These are phyloP conservation scores for Cephalotes varians DNA, from an alignment of 2,888 invertebrate genomes.

Conservation along the genomic window DNA sequence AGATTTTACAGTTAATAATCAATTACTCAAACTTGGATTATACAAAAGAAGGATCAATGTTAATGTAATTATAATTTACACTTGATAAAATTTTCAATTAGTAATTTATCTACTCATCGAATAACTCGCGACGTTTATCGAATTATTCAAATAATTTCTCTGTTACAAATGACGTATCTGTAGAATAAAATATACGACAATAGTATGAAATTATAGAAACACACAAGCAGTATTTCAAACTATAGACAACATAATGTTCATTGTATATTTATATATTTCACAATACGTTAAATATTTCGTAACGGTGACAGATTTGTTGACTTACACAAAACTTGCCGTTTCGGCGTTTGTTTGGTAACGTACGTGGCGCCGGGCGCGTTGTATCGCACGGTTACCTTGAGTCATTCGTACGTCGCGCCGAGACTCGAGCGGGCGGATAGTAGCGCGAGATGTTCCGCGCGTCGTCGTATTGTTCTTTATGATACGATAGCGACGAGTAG, in stretches of 20 bases:
- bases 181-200: background rate
- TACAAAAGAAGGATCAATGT: background rate
- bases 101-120: background rate
- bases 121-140: background rate
- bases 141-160: background rate
- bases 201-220: background rate
- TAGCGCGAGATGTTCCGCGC: background rate
- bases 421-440: background rate
- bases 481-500: background rate
- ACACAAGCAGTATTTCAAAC: background rate
- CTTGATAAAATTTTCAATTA: slow-evolving; percentile 16
- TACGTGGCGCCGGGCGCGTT: background rate
- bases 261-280: background rate
- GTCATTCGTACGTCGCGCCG: background rate
- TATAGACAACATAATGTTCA: background rate
- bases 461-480: background rate
- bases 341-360: background rate
- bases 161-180: background rate
- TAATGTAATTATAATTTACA: slow-evolving; percentile 11
- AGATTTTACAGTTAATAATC: slow-evolving; percentile 48
- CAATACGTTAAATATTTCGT: background rate
- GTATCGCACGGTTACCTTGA: background rate
- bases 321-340: background rate
- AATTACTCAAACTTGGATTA: background rate
- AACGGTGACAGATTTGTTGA: background rate